Percentiles rank a stretch among this genome's conserved stretches.
phyloP scores from a whole-genome alignment of 2,797 vertebrate genomes.

The Rhinatrema bivittatum region DNA sequence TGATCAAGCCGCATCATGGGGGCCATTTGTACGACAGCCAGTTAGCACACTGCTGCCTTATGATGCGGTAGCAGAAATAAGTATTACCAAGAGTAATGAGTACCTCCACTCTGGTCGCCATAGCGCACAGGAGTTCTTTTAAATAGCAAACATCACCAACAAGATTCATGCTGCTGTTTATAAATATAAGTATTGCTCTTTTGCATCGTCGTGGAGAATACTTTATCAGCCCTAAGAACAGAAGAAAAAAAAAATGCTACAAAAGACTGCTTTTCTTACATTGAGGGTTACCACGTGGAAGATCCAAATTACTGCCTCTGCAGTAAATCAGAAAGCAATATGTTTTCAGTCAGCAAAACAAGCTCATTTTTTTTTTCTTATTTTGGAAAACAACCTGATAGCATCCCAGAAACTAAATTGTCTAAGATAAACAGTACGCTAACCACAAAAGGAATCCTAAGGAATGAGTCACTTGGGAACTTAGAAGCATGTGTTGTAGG shows the following conservation, averaged over 20 bases:
- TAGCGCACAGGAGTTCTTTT: too few relatives aligned
- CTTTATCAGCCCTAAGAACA: neutral
- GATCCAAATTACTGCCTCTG: neutral
- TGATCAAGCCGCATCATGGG: too few relatives aligned
- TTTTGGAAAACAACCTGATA: neutral
- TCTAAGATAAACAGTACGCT: neutral
- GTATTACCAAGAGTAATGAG: too few relatives aligned
- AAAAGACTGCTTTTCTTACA: neutral
- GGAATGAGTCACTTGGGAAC: conserved; percentile 1
- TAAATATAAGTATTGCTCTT: neutral
- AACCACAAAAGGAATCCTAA: neutral
- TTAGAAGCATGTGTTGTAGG: conserved; percentile 2
- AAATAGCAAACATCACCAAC: too few relatives aligned
- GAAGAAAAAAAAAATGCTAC: fast-evolving
- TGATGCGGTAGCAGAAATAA: too few relatives aligned
- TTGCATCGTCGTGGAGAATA: neutral
- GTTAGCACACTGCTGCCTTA: too few relatives aligned
- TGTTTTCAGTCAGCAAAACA: conserved; percentile 2
- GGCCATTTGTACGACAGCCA: too few relatives aligned
- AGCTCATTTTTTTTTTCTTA: neutral
- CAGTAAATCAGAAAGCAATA: neutral
- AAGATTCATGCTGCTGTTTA: fast-evolving
- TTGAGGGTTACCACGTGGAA: neutral
- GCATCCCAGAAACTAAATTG: neutral
- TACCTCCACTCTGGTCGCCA: too few relatives aligned